These are phyloP conservation scores for Takifugu bimaculatus DNA, from an alignment of 2,113 vertebrate genomes.

Conservation along the genomic window DNA sequence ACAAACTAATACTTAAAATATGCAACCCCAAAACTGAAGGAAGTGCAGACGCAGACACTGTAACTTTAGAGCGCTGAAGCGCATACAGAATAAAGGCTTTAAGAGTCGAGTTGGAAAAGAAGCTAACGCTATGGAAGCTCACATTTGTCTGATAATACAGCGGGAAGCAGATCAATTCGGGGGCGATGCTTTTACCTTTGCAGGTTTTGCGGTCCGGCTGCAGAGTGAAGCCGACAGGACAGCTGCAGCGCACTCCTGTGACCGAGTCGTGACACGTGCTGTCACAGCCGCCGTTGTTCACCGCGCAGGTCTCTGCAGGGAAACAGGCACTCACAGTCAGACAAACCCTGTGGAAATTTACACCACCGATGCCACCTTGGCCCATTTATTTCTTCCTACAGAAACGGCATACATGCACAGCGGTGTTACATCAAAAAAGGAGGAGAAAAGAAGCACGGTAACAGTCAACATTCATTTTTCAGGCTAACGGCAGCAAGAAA, in stretches of 20 bases:
- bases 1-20: slow-evolving; percentile 20
- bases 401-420: slow-evolving; percentile 34
- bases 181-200: slow-evolving; percentile 80
- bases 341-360: slow-evolving; percentile 20
- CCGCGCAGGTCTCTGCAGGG: slow-evolving; percentile 89
- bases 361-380: slow-evolving; percentile 12
- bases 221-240: slow-evolving; percentile 94
- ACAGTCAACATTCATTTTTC: slow-evolving; percentile 7
- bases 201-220: slow-evolving; percentile 95
- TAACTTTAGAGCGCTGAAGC: too few species aligned
- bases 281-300: slow-evolving; percentile 97
- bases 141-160: slow-evolving; percentile 9
- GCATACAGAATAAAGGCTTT: too few species aligned
- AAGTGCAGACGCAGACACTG: background rate
- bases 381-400: slow-evolving; percentile 32
- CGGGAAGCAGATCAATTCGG: slow-evolving; percentile 11
- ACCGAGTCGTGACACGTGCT: slow-evolving; percentile 95
- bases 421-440: slow-evolving; percentile 10
- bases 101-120: too few species aligned
- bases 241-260: slow-evolving; percentile 94
- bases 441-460: slow-evolving; percentile 15
- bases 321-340: slow-evolving; percentile 45
- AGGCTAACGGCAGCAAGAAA: slow-evolving; percentile 20
- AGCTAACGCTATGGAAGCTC: background rate
- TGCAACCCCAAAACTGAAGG: background rate